Base-by-base conservation (phyloP, 2,888 invertebrate species). In the Galerucella pusilla region DNA sequence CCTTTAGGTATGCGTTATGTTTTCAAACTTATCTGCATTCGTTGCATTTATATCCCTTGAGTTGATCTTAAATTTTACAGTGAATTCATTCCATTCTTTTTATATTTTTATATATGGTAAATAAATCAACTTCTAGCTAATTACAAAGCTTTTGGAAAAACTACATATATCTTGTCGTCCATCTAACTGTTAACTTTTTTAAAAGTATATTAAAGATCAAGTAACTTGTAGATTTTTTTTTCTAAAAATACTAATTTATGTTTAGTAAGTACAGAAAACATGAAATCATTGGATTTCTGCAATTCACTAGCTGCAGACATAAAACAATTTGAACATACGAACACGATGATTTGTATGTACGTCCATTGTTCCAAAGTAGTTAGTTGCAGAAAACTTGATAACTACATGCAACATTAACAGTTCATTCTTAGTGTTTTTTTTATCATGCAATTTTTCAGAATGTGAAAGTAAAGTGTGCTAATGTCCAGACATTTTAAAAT, bases 231-330 rank as follows among this genome's bases (percentile, higher is more conserved):
- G n/a, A 52, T 52, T 2, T 52, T 52, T 52, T 52, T 52, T 52
- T 14, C 25, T 67, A 54, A 75, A 67, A 54, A 61, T 71, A 68
- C 52, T 79, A 77, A 76, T 79, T 77, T 78, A 74, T 78, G 69
- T 75, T 70, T 28, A 73, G 61, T 73, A 75, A 74, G 64, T 79
- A 74, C 76, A 76, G 68, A 67, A 54, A 75, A 66, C 71, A 68
- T 65, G 28, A 71, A 68, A 77, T 68, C 74, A 75, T 59, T 73
- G 68, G 73, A 70, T 46, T 65, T 49, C 14, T 49, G 49, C 14
- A 49, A 12, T 49, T 49, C 11, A 12, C 14, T 49, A 14, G 12
- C 14, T 49, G 5, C 49, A 12, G 35, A 42, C 35, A 42, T 42
- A 42, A 42, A 42, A 42, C 35, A 42, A 42, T 42, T 42, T 42